Percentiles rank a stretch among this genome's conserved stretches.
These are phyloP conservation scores for Folsomia manolachei DNA, from an alignment of 2,888 invertebrate species.

Conservation along the genomic window DNA sequence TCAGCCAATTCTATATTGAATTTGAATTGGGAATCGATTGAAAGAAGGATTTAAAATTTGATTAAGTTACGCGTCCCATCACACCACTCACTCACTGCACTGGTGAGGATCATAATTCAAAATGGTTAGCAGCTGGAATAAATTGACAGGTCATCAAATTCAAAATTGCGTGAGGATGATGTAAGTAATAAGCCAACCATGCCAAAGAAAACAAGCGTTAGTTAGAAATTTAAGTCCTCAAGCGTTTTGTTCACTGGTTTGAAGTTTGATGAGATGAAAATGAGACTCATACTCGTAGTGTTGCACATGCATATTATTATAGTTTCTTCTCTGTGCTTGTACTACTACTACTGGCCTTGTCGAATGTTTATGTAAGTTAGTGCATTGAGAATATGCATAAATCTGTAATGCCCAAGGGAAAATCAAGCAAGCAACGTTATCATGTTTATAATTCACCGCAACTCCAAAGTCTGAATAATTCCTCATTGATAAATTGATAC, in stretches of 20 bases:
- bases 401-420: too few species aligned
- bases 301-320: neutral
- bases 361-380: too few species aligned
- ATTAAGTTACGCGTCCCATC: neutral
- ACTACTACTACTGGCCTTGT: too few species aligned
- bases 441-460: too few species aligned
- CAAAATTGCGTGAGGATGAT: neutral
- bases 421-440: too few species aligned
- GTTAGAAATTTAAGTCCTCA: neutral
- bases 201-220: too few species aligned
- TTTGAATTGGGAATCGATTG: neutral
- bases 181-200: neutral
- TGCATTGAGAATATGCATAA: too few species aligned
- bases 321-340: too few species aligned
- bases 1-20: neutral
- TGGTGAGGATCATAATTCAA: neutral
- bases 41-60: neutral
- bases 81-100: too few species aligned
- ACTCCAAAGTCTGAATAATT: too few species aligned
- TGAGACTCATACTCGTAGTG: neutral
- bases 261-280: too few species aligned
- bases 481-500: too few species aligned
- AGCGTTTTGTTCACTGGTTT: neutral
- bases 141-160: slow-evolving; percentile 16
- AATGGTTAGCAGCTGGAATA: slow-evolving; percentile 3